These are phyloP conservation scores for Chalcis sispes DNA, from an alignment of 2,888 invertebrate genomes.

Conservation along the genomic window DNA sequence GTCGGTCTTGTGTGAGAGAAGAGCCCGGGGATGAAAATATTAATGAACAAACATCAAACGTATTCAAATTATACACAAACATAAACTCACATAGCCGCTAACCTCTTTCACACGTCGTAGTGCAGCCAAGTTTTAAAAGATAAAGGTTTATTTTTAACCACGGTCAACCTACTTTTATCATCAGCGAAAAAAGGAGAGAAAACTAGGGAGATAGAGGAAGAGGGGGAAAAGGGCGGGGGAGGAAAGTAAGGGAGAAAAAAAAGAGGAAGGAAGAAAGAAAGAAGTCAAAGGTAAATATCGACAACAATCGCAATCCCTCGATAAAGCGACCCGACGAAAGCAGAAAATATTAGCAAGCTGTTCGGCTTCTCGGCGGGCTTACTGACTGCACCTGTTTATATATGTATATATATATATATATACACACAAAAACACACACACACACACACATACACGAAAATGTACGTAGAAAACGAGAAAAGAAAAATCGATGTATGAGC, in stretches of 20 bases:
- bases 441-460: too few species aligned
- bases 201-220: slow-evolving; percentile 7
- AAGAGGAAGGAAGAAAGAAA: not conserved
- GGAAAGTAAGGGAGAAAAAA: too few species aligned
- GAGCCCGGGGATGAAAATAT: too few species aligned
- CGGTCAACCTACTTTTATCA: slow-evolving; percentile 30
- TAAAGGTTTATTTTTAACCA: slow-evolving; percentile 24
- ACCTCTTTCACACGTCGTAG: not conserved
- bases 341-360: too few species aligned
- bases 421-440: too few species aligned
- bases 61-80: too few species aligned
- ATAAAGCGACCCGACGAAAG: not conserved
- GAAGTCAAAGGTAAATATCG: not conserved
- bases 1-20: not conserved
- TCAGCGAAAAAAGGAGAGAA: slow-evolving; percentile 27
- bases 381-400: too few species aligned
- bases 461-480: too few species aligned
- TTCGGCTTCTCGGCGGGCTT: too few species aligned
- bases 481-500: slow-evolving; percentile 36
- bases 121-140: slow-evolving; percentile 12
- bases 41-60: too few species aligned
- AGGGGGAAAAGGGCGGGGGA: not conserved
- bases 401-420: too few species aligned
- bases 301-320: not conserved
- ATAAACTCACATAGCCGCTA: too few species aligned